Conservation (phyloP, 2,113 vertebrate species). For the Nestor notabilis region DNA sequence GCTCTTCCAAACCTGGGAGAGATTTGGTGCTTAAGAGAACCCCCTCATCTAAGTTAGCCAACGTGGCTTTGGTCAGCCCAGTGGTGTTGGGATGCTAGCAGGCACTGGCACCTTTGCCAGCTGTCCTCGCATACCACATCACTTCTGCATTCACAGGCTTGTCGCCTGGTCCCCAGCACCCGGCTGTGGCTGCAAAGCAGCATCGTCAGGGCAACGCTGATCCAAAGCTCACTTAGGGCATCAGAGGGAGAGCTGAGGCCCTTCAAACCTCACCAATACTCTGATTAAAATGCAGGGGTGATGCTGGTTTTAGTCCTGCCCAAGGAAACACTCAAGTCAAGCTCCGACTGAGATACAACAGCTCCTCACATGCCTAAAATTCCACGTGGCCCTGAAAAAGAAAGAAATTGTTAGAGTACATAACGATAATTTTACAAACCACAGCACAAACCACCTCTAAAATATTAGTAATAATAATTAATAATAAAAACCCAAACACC, state of each 20-base stretch:
- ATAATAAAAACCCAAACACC: neutral
- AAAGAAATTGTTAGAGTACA: neutral
- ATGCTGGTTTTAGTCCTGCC: neutral
- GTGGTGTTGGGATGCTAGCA: accelerated
- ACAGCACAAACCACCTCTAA: neutral
- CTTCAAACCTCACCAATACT: accelerated
- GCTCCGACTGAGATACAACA: neutral
- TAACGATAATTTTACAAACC: neutral
- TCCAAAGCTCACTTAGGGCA: neutral
- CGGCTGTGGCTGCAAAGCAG: accelerated
- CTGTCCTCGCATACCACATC: accelerated
- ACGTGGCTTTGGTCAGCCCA: accelerated
- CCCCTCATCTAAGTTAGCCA: accelerated
- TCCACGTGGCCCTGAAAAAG: neutral
- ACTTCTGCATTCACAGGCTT: neutral
- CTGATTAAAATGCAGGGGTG: neutral
- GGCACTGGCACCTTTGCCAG: accelerated
- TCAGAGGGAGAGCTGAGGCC: accelerated
- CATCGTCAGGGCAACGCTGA: neutral
- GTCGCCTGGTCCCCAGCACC: neutral
- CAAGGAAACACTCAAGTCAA: neutral
- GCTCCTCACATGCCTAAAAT: neutral
- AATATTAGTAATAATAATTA: neutral
- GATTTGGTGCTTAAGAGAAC: accelerated
- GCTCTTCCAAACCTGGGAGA: neutral